Base-by-base conservation (phyloP, 2,797 vertebrate genomes). In the Lepidocolaptes lacrymiger region DNA sequence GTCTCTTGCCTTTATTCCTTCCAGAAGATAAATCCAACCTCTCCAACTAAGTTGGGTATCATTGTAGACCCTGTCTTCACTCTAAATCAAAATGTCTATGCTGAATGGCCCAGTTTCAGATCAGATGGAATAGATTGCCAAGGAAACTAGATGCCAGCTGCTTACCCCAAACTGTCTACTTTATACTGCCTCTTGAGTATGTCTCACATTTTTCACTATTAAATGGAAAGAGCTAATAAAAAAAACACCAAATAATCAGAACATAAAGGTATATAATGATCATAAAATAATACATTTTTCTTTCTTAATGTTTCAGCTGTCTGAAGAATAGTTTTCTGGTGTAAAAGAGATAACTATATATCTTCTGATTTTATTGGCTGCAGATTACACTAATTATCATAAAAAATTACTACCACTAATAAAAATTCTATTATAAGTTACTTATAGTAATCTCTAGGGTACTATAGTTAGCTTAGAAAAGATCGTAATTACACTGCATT, bases 341-440 rank as follows among this genome's bases (percentile, higher is more conserved):
- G 94, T 93, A 96, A 97, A 97, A 97, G 97, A 97, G 97, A 97
- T 95, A 97, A 97, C 97, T 97, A 98, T 98, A 98, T 98, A 97
- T 98, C 98, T 97, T 97, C 93, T 6, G 79, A 85, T 96, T 98
- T 98, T 98, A 98, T 98, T 98, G 97, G 97, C 97, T 97, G 97
- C 94, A 97, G 98, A 98, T 98, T 98, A 98, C 97, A 95, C 98
- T 98, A 98, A 98, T 98, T 97, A 98, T 98, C 97, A 98, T 98
- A 98, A 98, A 98, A 98, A 98, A 97, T 98, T 98, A 98, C 96
- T 97, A 89, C 97, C 74, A 78, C 98, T 98, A 98, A 98, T 98
- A 98, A 98, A 98, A 98, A 97, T 98, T 98, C 97, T 98, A 98
- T 98, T 98, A 97, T 98, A 98, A 98, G 97, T 98, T 98, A 98